phyloP scores from a whole-genome alignment of 1,140 invertebrate species.

The Bombus confusus region DNA sequence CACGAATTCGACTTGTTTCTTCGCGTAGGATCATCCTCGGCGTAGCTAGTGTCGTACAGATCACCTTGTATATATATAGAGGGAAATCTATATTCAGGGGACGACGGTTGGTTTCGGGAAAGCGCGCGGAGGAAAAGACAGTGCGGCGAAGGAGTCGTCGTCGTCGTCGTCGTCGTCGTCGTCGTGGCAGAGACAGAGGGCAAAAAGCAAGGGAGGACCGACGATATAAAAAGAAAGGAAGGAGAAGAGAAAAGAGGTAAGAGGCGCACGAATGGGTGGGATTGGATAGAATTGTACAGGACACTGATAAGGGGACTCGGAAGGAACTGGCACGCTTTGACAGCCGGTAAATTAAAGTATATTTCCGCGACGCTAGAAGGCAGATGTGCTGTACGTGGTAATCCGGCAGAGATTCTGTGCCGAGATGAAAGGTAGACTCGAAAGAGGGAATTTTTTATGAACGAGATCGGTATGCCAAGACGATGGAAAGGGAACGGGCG shows the following conservation, averaged over 20 bases:
- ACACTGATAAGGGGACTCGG: conserved; percentile 62
- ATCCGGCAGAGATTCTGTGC: conserved; percentile 57
- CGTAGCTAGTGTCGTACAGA: neutral
- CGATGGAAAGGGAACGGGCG: conserved; percentile 14
- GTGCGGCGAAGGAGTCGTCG: neutral
- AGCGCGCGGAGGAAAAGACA: conserved; percentile 31
- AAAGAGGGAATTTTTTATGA: conserved; percentile 67
- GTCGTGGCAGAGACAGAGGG: neutral
- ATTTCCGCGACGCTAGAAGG: conserved; percentile 66
- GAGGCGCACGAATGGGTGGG: neutral
- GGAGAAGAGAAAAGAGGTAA: neutral
- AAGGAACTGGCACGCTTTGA: conserved; percentile 67
- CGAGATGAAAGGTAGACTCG: conserved; percentile 64
- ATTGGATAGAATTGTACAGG: conserved; percentile 37
- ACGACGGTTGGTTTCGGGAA: conserved; percentile 21
- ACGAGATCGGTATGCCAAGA: conserved; percentile 59
- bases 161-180: neutral
- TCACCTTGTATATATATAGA: neutral
- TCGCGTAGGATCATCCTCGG: too few relatives aligned
- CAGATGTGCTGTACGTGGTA: conserved; percentile 63
- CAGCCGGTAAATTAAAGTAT: conserved; percentile 70
- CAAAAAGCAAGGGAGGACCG: neutral
- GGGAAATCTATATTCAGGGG: conserved; percentile 40
- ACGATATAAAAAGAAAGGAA: conserved; percentile 7
- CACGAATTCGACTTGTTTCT: too few relatives aligned